phyloP scores from a whole-genome alignment of 2,888 invertebrate genomes.

The Myopa testacea region DNA sequence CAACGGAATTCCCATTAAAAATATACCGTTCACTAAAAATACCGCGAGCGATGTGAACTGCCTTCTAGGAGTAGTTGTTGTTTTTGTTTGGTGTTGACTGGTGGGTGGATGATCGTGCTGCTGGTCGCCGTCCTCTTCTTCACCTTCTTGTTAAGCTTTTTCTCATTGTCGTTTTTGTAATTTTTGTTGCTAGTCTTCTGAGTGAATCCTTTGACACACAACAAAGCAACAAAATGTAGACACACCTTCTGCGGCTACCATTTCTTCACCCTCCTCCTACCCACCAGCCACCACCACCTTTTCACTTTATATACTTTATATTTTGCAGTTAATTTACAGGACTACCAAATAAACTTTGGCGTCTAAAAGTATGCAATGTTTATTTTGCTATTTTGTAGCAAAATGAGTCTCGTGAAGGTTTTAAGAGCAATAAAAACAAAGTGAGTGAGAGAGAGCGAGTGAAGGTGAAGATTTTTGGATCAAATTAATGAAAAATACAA shows the following conservation, averaged over 20 bases:
- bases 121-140: background rate
- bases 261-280: background rate
- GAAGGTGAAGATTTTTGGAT: too few species aligned
- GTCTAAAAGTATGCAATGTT: conserved; percentile 7
- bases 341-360: background rate
- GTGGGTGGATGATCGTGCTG: too few species aligned
- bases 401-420: too few species aligned
- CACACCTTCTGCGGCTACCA: background rate
- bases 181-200: background rate
- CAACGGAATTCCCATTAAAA: background rate
- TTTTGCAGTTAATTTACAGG: background rate
- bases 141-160: too few species aligned
- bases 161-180: too few species aligned
- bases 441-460: too few species aligned
- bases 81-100: background rate
- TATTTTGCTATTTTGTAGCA: background rate
- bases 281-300: too few species aligned
- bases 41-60: background rate
- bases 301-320: too few species aligned
- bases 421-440: too few species aligned
- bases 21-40: background rate
- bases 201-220: background rate
- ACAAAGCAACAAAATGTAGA: too few species aligned
- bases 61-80: background rate
- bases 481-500: too few species aligned